A percentile compares a stretch with the other conserved stretches of the same genome.
Evolutionary conservation across 2,797 vertebrate genomes (phyloP).

Genomic region (Sebastolobus alascanus): DNA sequence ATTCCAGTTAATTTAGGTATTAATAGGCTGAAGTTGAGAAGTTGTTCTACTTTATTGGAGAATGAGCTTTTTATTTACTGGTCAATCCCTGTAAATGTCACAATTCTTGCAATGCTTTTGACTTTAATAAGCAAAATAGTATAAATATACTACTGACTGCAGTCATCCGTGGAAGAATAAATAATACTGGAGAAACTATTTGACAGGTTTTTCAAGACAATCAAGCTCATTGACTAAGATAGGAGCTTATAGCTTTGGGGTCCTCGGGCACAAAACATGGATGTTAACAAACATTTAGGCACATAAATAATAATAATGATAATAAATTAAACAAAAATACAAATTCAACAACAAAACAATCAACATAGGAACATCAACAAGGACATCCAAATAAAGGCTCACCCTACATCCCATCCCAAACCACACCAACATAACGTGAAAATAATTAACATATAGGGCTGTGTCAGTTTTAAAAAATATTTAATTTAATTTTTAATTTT

Average conservation of each 20-base stretch:
- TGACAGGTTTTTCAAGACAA: not conserved
- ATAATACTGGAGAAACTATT: not conserved
- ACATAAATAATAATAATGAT: too few species aligned
- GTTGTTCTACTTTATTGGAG: not conserved
- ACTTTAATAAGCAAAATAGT: not conserved
- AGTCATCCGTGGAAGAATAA: not conserved
- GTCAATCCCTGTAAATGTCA: not conserved
- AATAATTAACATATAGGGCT: too few species aligned
- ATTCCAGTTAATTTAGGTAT: not conserved
- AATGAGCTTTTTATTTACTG: not conserved
- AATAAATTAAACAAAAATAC: too few species aligned
- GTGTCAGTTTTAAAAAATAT: too few species aligned
- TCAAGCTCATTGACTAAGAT: not conserved
- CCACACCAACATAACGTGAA: too few species aligned
- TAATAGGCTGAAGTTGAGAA: not conserved
- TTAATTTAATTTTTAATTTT: too few species aligned
- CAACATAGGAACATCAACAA: too few species aligned
- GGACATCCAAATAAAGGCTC: too few species aligned
- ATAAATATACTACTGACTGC: not conserved
- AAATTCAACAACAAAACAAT: too few species aligned
- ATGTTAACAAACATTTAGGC: too few species aligned
- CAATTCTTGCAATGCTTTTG: not conserved
- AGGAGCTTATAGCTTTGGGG: not conserved
- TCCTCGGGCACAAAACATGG: too few species aligned
- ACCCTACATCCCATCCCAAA: too few species aligned